phyloP scores from a whole-genome alignment of 2,797 vertebrate genomes.

The Odontamblyopus rebecca region DNA sequence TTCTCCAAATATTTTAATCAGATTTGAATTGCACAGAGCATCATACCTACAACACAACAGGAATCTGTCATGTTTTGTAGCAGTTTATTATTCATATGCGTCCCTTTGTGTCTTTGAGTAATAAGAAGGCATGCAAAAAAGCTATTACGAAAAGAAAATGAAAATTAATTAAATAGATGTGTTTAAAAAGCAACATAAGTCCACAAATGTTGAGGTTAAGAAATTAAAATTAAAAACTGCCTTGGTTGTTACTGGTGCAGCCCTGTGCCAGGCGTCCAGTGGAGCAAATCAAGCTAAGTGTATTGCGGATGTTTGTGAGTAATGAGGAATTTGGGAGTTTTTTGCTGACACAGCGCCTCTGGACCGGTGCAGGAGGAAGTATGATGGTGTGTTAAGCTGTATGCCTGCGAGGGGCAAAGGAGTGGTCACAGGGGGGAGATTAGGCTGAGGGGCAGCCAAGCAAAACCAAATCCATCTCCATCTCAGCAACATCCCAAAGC shows the following conservation, averaged over 20 bases:
- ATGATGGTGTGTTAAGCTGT: slow-evolving; percentile 71
- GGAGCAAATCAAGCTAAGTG: slow-evolving; percentile 74
- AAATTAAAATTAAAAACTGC: slow-evolving; percentile 26
- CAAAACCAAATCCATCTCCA: slow-evolving; percentile 77
- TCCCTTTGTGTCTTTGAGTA: not conserved
- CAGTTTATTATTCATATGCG: not conserved
- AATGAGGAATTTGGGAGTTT: slow-evolving; percentile 74
- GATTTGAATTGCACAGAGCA: not conserved
- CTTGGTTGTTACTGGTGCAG: slow-evolving; percentile 51
- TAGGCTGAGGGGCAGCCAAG: slow-evolving; percentile 70
- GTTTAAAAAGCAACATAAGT: not conserved
- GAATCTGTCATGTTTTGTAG: not conserved
- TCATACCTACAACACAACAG: not conserved
- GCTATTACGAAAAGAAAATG: not conserved
- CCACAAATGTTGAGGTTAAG: slow-evolving; percentile 12
- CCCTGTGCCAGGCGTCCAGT: slow-evolving; percentile 39
- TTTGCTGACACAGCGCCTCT: slow-evolving; percentile 68
- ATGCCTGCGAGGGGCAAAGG: slow-evolving; percentile 47
- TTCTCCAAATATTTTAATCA: not conserved
- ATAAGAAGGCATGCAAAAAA: not conserved
- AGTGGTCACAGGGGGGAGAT: slow-evolving; percentile 74
- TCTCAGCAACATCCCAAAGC: slow-evolving; percentile 78
- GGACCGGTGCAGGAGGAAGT: slow-evolving; percentile 26
- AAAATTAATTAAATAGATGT: not conserved
- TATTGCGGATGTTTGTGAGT: slow-evolving; percentile 73